Conservation (phyloP, 2,113 vertebrate species). For the Oryzias woworae region DNA sequence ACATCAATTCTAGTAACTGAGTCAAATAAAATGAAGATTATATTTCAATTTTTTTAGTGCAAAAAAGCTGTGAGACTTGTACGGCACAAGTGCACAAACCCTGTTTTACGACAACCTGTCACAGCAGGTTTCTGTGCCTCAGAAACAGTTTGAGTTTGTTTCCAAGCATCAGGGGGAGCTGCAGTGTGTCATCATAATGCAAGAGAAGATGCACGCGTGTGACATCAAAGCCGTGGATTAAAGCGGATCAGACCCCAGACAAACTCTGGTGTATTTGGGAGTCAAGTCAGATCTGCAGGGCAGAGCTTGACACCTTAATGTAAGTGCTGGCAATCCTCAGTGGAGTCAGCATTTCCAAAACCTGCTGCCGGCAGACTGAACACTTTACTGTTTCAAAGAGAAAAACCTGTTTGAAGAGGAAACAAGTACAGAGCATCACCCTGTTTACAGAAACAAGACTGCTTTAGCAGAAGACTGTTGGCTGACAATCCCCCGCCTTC, state of each 20-base stretch:
- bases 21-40: too few relatives aligned
- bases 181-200: constrained; percentile 31
- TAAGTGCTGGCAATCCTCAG: constrained; percentile 22
- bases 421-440: neutral
- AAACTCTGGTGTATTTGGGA: constrained; percentile 43
- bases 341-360: constrained; percentile 45
- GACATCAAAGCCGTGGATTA: constrained; percentile 57
- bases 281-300: constrained; percentile 40
- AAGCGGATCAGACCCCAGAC: constrained; percentile 46
- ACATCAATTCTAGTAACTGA: too few relatives aligned
- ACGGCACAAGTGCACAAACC: neutral
- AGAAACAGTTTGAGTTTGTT: constrained; percentile 29
- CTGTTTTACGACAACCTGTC: constrained; percentile 17
- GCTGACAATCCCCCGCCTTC: neutral
- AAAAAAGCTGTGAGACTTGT: neutral
- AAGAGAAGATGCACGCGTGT: constrained; percentile 22
- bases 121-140: constrained; percentile 5
- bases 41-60: too few relatives aligned
- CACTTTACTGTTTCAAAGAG: constrained; percentile 19
- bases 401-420: constrained; percentile 4
- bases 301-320: constrained; percentile 21
- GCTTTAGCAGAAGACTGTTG: neutral
- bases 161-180: constrained; percentile 19
- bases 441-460: neutral
- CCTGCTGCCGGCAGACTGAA: neutral